These are phyloP conservation scores for Hylomyscus alleni DNA, from an alignment of 2,797 vertebrate species.

Conservation along the genomic window DNA sequence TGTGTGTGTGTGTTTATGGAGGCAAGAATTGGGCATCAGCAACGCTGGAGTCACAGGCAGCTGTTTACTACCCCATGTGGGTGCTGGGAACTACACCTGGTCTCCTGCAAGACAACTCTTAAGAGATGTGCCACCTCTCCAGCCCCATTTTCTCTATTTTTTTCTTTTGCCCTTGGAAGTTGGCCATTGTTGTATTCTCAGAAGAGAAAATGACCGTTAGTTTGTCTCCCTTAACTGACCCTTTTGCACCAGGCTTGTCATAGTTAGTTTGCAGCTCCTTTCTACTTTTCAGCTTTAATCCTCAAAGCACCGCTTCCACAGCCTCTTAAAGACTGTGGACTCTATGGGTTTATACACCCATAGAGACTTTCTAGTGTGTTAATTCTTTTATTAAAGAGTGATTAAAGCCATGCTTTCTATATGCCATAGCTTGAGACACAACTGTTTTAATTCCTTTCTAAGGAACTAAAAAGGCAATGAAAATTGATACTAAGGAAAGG, in stretches of 20 bases:
- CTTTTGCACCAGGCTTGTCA: neutral
- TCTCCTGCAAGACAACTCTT: neutral
- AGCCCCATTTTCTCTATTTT: neutral
- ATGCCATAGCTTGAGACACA: neutral
- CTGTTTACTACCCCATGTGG: no score
- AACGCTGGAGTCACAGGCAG: neutral
- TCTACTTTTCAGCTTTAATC: no score
- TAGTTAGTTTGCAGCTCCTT: neutral
- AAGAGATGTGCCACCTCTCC: neutral
- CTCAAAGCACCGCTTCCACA: neutral
- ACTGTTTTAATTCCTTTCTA: constrained; percentile 59
- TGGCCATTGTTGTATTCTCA: neutral
- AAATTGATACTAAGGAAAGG: constrained; percentile 63
- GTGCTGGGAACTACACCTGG: neutral
- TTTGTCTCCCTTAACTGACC: neutral
- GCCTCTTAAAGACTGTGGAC: neutral
- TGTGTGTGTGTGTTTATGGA: neutral
- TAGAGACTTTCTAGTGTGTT: constrained; percentile 2
- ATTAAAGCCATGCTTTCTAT: neutral
- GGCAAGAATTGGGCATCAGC: neutral
- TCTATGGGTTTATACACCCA: neutral
- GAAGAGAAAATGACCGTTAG: neutral
- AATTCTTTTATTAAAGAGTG: neutral
- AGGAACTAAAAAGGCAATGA: constrained; percentile 60
- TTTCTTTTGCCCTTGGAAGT: neutral